Conservation (phyloP, 2,888 invertebrate genomes). For the Sphecodes monilicornis region DNA sequence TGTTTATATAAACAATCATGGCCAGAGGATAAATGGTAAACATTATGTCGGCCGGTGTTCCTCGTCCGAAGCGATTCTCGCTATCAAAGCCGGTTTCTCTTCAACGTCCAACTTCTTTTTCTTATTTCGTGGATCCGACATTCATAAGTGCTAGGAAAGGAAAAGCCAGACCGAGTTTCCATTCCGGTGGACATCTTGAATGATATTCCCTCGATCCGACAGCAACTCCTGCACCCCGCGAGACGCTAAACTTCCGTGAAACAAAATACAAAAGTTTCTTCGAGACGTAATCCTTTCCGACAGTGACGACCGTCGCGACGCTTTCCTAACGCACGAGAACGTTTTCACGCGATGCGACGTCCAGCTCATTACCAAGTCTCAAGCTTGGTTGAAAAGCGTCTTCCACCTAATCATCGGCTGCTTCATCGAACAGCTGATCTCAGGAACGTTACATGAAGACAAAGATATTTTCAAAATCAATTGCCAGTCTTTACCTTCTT, state of each 20-base stretch:
- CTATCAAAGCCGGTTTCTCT: conserved; percentile 17
- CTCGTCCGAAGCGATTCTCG: conserved; percentile 23
- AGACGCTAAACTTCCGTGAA: conserved; percentile 40
- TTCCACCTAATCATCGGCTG: not conserved
- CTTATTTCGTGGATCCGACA: conserved; percentile 18
- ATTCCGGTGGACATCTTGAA: conserved; percentile 48
- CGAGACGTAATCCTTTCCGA: conserved; percentile 38
- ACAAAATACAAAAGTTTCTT: conserved; percentile 36
- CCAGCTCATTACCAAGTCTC: conserved; percentile 16
- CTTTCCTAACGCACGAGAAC: conserved; percentile 8
- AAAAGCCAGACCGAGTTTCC: conserved; percentile 34
- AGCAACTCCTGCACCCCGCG: conserved; percentile 32
- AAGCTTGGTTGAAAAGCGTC: not conserved
- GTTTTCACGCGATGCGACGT: not conserved
- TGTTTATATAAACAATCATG: conserved; percentile 26
- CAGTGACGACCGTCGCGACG: conserved; percentile 22
- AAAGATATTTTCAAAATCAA: not conserved
- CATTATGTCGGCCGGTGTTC: conserved; percentile 22
- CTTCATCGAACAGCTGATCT: not conserved
- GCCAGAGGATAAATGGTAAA: conserved; percentile 25
- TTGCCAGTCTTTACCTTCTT: not conserved
- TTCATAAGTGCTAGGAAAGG: conserved; percentile 33
- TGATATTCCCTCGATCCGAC: conserved; percentile 56
- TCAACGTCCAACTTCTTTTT: conserved; percentile 14
- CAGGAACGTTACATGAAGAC: not conserved